Conservation (phyloP, 2,797 vertebrate genomes). For the Poecilia picta region DNA sequence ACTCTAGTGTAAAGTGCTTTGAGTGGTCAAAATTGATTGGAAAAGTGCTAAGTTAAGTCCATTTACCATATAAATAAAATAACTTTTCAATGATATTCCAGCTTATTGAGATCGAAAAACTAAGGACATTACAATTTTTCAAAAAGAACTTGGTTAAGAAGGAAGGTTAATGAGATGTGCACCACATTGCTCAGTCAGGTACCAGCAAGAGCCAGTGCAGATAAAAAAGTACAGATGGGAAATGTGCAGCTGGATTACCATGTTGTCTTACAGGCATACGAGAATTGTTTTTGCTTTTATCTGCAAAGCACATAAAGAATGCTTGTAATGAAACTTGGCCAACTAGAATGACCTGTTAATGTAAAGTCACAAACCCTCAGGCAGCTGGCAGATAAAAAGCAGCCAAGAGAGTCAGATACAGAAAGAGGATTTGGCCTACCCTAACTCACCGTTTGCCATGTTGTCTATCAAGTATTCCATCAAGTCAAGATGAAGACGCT, state of each 20-base stretch:
- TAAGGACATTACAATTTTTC: conserved; percentile 11
- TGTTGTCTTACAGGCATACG: neutral
- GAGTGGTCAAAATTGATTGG: too few species aligned
- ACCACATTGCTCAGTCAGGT: conserved; percentile 14
- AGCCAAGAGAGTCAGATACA: conserved; percentile 36
- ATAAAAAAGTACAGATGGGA: conserved; percentile 11
- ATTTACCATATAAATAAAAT: neutral
- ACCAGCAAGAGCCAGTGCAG: neutral
- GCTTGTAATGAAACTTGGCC: conserved; percentile 11
- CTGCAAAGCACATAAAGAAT: neutral
- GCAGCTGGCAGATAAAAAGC: conserved; percentile 50
- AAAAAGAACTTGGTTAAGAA: conserved; percentile 7
- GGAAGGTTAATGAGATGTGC: conserved; percentile 19
- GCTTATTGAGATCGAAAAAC: conserved; percentile 9
- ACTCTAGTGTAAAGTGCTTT: too few species aligned
- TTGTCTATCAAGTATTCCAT: conserved; percentile 59
- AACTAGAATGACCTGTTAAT: conserved; percentile 32
- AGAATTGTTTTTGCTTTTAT: conserved; percentile 9
- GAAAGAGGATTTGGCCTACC: conserved; percentile 41
- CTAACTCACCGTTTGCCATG: conserved; percentile 46
- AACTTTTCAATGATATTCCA: neutral
- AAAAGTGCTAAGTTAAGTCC: too few species aligned
- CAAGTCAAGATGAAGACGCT: conserved; percentile 30
- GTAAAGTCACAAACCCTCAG: conserved; percentile 29
- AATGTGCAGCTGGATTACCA: conserved; percentile 4